Evolutionary conservation across 1,140 invertebrate genomes (phyloP).

Genomic region (Panagrolaimus sp.): DNA sequence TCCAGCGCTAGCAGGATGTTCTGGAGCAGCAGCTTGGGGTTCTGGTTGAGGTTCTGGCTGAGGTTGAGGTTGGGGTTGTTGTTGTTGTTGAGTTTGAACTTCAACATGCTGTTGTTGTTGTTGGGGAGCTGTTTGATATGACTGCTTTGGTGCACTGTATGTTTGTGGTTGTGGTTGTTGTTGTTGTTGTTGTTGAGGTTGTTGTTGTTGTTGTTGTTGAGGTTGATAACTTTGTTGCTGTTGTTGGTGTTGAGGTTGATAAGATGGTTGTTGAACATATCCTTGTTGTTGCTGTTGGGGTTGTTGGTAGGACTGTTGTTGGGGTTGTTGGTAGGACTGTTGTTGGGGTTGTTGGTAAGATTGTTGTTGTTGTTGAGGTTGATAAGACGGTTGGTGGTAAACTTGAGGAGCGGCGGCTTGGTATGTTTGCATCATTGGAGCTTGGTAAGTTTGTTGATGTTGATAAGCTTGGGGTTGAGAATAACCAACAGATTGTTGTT

Average conservation of each 20-base stretch:
- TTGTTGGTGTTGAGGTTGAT: background rate
- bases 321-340: background rate
- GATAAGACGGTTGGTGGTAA: background rate
- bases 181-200: background rate
- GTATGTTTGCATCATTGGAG: background rate
- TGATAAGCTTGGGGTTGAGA: conserved; percentile 8
- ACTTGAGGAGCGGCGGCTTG: background rate
- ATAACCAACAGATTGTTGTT: too few relatives aligned
- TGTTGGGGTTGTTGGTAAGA: background rate
- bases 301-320: conserved; percentile 1
- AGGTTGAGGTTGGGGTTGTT: background rate
- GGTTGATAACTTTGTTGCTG: background rate
- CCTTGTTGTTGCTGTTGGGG: background rate
- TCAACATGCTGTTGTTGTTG: background rate
- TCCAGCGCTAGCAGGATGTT: conserved; percentile 15
- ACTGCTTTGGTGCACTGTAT: background rate
- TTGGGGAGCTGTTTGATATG: background rate
- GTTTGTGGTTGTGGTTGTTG: conserved; percentile 11
- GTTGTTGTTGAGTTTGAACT: background rate
- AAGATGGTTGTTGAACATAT: background rate
- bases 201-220: conserved; percentile 2
- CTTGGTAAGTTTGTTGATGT: background rate
- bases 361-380: background rate
- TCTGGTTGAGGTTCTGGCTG: background rate
- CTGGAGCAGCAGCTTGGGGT: conserved; percentile 3